Base-by-base conservation (phyloP, 2,888 invertebrate genomes). In the Nebria brevicollis region DNA sequence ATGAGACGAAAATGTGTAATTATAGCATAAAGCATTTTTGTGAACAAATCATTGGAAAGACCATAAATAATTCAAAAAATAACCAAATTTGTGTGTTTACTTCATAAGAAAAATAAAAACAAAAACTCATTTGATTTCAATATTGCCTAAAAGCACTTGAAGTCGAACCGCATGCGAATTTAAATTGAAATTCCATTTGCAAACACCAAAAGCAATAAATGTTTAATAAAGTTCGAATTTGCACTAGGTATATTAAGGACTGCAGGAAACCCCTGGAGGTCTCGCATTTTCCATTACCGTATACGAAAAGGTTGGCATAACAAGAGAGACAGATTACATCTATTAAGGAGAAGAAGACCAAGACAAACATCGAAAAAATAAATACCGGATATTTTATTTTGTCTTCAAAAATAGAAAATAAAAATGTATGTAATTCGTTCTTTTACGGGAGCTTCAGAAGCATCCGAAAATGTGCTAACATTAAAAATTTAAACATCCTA, bases 381-480 rank as follows among this genome's bases (percentile, higher is more conserved):
- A 54, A 54, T 54, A 54, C 11, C 8, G 13, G 0, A 7, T 54
- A 54, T 54, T 7, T 54, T 54, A 34, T 13, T 72, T 72, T 26
- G 20, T 72, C 2, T 20, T 13, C 4, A 26, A 72, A 41, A 41
- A n/a, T 26, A 72, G 42, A 26, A 72, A 41, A 26, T 26, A 68
- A 20, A 68, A 68, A 10, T 68, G 15, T 3, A n/a, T 70, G 43
- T 77, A 77, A 77, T 77, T 77, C 77, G 66, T 77, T 77, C 77
- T 70, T 77, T 77, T 68, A 70, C 68, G 68, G 54, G 54, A 54
- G 66, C 41, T 34, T 8, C 15, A 70, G 42, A 43, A 70, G 77
- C 77, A 77, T 70, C 77, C 66, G 77, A 77, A 77, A 77, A 77
- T 77, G 77, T 77, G 77, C 25, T 20, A 77, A 77, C 68, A 70